phyloP scores from a whole-genome alignment of 2,888 invertebrate genomes.

The Sycophila texana region DNA sequence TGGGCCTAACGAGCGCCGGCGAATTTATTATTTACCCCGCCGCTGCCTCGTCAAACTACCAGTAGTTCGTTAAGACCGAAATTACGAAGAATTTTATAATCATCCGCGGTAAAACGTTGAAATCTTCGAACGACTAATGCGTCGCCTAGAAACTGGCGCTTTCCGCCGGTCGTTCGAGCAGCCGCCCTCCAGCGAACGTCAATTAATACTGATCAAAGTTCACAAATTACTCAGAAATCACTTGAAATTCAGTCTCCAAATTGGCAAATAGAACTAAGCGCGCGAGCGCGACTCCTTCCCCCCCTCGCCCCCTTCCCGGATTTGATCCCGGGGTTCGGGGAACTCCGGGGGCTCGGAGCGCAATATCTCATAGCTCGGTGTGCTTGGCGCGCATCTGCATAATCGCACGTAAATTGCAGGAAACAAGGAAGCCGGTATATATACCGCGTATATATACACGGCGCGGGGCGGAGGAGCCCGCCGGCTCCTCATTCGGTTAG shows the following conservation, averaged over 20 bases:
- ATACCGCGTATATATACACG: not conserved
- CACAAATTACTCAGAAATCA: constrained; percentile 48
- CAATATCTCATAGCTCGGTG: too few relatives aligned
- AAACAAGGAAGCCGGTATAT: constrained; percentile 55
- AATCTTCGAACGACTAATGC: too few relatives aligned
- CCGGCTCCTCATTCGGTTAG: constrained; percentile 35
- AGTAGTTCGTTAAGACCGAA: too few relatives aligned
- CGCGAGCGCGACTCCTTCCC: constrained; percentile 31
- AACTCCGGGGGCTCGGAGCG: constrained; percentile 22
- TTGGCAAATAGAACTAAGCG: constrained; percentile 40
- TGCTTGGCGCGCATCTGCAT: constrained; percentile 58
- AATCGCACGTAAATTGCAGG: constrained; percentile 65
- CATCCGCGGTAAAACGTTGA: too few relatives aligned
- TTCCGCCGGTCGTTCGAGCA: too few relatives aligned
- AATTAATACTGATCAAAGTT: constrained; percentile 51
- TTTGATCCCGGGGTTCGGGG: constrained; percentile 11
- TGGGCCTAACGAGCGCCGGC: not conserved
- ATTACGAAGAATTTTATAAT: too few relatives aligned
- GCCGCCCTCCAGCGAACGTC: constrained; percentile 10
- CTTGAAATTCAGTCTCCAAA: constrained; percentile 43
- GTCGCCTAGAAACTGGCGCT: too few relatives aligned
- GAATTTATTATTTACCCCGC: not conserved
- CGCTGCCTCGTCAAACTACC: too few relatives aligned
- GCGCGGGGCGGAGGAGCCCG: not conserved
- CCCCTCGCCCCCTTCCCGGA: not conserved